These are phyloP conservation scores for Eurois occulta DNA, from an alignment of 2,888 invertebrate species.

Conservation along the genomic window DNA sequence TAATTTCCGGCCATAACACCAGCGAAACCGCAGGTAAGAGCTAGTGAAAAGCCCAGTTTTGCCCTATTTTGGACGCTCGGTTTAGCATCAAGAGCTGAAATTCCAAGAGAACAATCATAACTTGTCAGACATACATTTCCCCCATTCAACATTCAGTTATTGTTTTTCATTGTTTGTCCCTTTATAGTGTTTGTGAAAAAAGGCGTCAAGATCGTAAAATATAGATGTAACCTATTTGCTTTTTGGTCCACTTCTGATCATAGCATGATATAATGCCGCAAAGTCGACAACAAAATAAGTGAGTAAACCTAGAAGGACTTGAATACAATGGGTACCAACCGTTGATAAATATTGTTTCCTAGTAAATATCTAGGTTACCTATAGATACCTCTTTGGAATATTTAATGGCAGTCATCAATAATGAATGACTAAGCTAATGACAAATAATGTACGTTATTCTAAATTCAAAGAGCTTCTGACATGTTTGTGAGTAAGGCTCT, in stretches of 20 bases:
- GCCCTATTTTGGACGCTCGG: neutral
- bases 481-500: slow-evolving; percentile 50
- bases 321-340: neutral
- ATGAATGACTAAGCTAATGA: slow-evolving; percentile 60
- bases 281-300: neutral
- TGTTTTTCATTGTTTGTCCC: too few relatives aligned
- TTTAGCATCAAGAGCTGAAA: neutral
- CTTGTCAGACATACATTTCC: neutral
- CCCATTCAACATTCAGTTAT: too few relatives aligned
- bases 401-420: slow-evolving; percentile 28
- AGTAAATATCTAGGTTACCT: slow-evolving; percentile 14
- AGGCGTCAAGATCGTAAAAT: neutral
- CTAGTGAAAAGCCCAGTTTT: neutral
- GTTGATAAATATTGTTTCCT: neutral
- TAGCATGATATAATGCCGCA: neutral
- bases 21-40: neutral
- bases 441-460: slow-evolving; percentile 52
- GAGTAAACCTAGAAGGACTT: neutral
- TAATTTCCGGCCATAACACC: neutral
- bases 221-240: neutral
- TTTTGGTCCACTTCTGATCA: neutral
- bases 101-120: neutral
- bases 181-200: neutral
- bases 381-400: slow-evolving; percentile 31
- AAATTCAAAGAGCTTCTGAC: slow-evolving; percentile 55